Evolutionary conservation across 2,888 invertebrate species (phyloP).

Genomic region (Sphaerophoria rueppellii): DNA sequence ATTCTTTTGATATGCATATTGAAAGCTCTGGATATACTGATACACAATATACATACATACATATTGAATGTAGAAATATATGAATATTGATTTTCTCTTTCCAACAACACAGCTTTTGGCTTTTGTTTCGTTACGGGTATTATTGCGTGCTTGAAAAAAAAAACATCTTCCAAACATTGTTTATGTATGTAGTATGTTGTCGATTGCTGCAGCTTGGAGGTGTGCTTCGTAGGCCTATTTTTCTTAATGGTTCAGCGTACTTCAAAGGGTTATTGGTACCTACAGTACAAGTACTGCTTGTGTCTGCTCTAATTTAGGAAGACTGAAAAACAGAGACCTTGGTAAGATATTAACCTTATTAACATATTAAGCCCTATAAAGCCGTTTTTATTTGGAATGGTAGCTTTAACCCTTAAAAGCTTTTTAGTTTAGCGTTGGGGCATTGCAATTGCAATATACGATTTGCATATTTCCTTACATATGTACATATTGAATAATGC

Average conservation of each 20-base stretch:
- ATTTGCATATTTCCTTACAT: no score
- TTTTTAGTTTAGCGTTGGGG: no score
- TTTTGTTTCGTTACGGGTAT: conserved; percentile 40
- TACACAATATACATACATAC: no score
- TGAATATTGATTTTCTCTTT: conserved; percentile 41
- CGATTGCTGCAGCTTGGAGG: background rate
- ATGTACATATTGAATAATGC: no score
- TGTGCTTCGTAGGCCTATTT: conserved; percentile 57
- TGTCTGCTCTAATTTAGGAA: background rate
- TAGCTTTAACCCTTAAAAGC: no score
- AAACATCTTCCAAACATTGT: background rate
- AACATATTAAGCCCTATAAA: no score
- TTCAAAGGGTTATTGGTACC: conserved; percentile 30
- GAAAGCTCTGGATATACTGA: conserved; percentile 12
- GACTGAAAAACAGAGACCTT: no score
- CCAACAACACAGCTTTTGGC: background rate
- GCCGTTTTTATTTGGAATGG: no score
- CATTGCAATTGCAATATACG: no score
- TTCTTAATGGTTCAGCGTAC: conserved; percentile 60
- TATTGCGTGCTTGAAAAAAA: background rate
- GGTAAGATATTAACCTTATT: no score
- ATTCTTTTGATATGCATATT: conserved; percentile 25
- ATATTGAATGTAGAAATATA: no score
- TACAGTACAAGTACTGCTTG: background rate
- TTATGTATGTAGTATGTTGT: conserved; percentile 1